Conservation (phyloP, 2,888 invertebrate species). For the Galeruca laticollis region DNA sequence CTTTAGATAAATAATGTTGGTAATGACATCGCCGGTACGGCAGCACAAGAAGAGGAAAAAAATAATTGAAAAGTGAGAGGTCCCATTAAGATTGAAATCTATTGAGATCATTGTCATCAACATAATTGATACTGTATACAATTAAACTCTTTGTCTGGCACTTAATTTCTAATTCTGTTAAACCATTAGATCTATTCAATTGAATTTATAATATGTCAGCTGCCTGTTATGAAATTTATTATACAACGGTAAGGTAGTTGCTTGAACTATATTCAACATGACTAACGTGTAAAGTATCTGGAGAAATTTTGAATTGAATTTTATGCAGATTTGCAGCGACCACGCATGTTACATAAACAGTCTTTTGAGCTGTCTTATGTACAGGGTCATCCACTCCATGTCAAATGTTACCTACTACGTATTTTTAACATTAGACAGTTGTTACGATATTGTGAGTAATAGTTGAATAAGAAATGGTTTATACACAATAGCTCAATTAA, state of each 20-base stretch:
- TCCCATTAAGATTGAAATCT: slow-evolving; percentile 19
- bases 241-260: slow-evolving; percentile 29
- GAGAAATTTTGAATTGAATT: slow-evolving; percentile 35
- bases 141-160: slow-evolving; percentile 22
- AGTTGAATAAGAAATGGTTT: too few relatives aligned
- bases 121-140: slow-evolving; percentile 12
- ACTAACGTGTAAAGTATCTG: slow-evolving; percentile 31
- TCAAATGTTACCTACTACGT: neutral
- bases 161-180: slow-evolving; percentile 31
- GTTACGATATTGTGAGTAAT: neutral
- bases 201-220: slow-evolving; percentile 18
- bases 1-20: neutral
- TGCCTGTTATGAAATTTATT: slow-evolving; percentile 14
- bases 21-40: neutral
- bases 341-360: slow-evolving; percentile 29
- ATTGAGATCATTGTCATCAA: slow-evolving; percentile 27
- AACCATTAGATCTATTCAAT: slow-evolving; percentile 25
- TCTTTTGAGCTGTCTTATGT: neutral
- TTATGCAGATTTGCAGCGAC: slow-evolving; percentile 33
- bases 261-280: slow-evolving; percentile 27
- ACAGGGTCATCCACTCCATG: slow-evolving; percentile 5
- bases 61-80: slow-evolving; percentile 25
- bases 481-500: too few relatives aligned
- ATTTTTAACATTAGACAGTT: neutral
- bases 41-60: neutral